Conservation (phyloP, 1,140 invertebrate genomes). For the Hydropsyche tenuis region DNA sequence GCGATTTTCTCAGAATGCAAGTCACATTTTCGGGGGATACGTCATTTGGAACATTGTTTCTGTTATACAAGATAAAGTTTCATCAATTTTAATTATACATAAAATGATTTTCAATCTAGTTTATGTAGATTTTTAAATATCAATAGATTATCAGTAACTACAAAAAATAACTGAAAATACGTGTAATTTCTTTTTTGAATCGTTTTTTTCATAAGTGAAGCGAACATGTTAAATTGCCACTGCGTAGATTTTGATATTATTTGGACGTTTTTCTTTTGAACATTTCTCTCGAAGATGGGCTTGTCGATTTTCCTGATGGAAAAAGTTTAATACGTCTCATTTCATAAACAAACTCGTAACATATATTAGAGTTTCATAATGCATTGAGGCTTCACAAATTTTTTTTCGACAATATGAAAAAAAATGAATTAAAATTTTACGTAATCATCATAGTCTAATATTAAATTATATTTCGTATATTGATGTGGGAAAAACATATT, state of each 20-base stretch:
- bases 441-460: no score
- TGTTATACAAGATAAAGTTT: background rate
- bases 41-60: background rate
- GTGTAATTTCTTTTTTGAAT: no score
- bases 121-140: no score
- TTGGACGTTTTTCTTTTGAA: constrained; percentile 30
- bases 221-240: constrained; percentile 34
- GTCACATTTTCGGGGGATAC: background rate
- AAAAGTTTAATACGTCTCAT: constrained; percentile 49
- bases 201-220: no score
- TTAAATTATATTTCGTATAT: no score
- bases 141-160: no score
- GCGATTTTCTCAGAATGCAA: background rate
- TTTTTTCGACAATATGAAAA: no score
- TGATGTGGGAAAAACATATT: no score
- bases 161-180: no score
- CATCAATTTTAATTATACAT: background rate
- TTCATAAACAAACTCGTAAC: constrained; percentile 37
- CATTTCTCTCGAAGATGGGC: constrained; percentile 49
- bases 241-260: constrained; percentile 42
- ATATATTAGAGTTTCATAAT: constrained; percentile 33
- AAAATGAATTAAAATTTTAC: no score
- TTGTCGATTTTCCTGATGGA: constrained; percentile 41
- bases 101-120: no score
- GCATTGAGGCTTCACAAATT: no score